Evolutionary conservation across 2,113 vertebrate genomes (phyloP).

Genomic region (Hippocampus comes): DNA sequence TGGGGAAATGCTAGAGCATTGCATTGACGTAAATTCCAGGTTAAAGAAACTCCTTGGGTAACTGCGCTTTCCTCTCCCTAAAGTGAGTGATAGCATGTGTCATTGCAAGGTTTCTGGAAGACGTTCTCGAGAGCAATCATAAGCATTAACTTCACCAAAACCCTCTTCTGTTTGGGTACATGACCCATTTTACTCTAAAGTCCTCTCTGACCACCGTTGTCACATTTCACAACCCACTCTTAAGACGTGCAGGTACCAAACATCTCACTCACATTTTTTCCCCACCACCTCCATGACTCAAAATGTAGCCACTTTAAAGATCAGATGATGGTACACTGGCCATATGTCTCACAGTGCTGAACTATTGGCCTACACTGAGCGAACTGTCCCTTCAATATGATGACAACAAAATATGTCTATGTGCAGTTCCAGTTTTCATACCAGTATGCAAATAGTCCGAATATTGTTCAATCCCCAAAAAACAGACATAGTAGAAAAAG

Average conservation of each 20-base stretch:
- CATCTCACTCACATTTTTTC: not conserved
- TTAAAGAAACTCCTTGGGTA: slow-evolving; percentile 49
- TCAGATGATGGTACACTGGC: slow-evolving; percentile 9
- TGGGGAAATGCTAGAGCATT: slow-evolving; percentile 20
- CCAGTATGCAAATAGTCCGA: slow-evolving; percentile 30
- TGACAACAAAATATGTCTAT: slow-evolving; percentile 17
- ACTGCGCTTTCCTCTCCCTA: slow-evolving; percentile 29
- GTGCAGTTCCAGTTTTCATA: slow-evolving; percentile 36
- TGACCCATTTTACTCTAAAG: not conserved
- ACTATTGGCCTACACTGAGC: not conserved
- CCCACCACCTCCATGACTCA: not conserved
- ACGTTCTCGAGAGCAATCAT: slow-evolving; percentile 29
- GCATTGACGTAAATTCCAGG: slow-evolving; percentile 34
- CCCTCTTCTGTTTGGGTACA: slow-evolving; percentile 15
- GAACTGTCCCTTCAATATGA: slow-evolving; percentile 1
- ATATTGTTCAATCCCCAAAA: slow-evolving; percentile 25
- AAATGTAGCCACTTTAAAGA: not conserved
- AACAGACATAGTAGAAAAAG: slow-evolving; percentile 25
- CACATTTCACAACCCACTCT: slow-evolving; percentile 23
- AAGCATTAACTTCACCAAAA: slow-evolving; percentile 36
- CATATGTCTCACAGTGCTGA: not conserved
- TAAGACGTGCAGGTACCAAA: slow-evolving; percentile 25
- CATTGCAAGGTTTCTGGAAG: slow-evolving; percentile 48
- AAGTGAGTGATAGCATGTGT: slow-evolving; percentile 32
- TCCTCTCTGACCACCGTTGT: slow-evolving; percentile 3